Evolutionary conservation across 2,888 invertebrate genomes (phyloP).

Genomic region (Hydraecia micacea): DNA sequence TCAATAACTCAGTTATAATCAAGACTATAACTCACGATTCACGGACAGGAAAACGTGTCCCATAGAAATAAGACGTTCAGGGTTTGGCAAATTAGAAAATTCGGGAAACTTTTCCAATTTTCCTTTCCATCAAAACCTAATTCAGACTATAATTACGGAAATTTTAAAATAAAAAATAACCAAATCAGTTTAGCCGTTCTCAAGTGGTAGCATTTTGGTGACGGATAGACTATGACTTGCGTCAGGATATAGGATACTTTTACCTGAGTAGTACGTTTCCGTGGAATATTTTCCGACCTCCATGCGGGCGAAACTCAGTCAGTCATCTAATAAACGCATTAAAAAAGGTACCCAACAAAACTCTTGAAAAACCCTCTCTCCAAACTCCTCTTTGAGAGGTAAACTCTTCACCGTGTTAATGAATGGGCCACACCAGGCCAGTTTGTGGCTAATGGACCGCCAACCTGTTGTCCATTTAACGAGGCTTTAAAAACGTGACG

Average conservation of each 20-base stretch:
- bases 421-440: constrained; percentile 2
- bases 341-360: not conserved
- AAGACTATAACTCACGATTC: not conserved
- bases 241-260: not conserved
- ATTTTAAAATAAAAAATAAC: not conserved
- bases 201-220: not conserved
- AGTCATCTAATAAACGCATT: not conserved
- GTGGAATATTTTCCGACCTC: not conserved
- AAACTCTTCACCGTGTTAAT: constrained; percentile 3
- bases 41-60: not conserved
- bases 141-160: not conserved
- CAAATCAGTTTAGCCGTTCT: not conserved
- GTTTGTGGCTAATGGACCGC: constrained; percentile 6
- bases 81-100: not conserved
- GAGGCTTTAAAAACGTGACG: constrained; percentile 15
- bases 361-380: not conserved
- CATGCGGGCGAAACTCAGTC: not conserved
- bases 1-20: not conserved
- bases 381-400: not conserved
- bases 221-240: not conserved
- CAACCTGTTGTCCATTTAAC: constrained; percentile 45
- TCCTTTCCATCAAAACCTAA: not conserved
- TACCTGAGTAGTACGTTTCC: no score
- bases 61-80: not conserved
- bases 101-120: not conserved